phyloP scores from a whole-genome alignment of 2,797 vertebrate species.

The Babyrousa celebensis region DNA sequence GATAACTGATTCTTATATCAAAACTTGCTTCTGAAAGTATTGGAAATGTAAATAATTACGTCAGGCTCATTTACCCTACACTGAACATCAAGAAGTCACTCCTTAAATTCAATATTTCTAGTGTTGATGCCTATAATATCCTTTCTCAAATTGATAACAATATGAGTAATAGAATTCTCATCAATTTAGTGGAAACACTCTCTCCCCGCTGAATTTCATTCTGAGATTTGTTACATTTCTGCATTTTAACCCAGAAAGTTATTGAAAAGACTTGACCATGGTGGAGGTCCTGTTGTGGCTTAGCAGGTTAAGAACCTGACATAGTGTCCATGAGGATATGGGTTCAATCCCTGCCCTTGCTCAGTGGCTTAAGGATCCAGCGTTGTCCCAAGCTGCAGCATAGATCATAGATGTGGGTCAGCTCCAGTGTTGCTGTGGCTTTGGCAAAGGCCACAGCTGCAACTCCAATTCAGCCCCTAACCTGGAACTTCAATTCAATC shows the following conservation, averaged over 20 bases:
- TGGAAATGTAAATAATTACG: slow-evolving; percentile 1
- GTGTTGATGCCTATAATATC: not conserved
- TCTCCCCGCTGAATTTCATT: not conserved
- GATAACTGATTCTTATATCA: slow-evolving; percentile 11
- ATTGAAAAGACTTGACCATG: not conserved
- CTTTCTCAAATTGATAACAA: not conserved
- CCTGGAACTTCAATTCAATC: too few relatives aligned
- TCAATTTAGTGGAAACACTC: not conserved
- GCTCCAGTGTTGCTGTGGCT: too few relatives aligned
- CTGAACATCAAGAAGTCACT: slow-evolving; percentile 15
- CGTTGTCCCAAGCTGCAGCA: too few relatives aligned
- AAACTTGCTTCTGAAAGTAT: slow-evolving; percentile 56
- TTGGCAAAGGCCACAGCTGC: too few relatives aligned
- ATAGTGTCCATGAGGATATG: too few relatives aligned
- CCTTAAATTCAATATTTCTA: not conserved
- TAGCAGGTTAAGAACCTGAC: too few relatives aligned
- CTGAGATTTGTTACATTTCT: not conserved
- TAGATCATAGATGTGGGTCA: too few relatives aligned
- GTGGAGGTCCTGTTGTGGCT: too few relatives aligned
- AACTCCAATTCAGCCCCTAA: too few relatives aligned
- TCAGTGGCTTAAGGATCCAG: too few relatives aligned
- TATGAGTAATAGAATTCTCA: not conserved
- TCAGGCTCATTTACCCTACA: not conserved
- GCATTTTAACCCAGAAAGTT: slow-evolving; percentile 52
- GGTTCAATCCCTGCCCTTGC: too few relatives aligned